Conservation (phyloP, 2,113 vertebrate genomes). For the Rhinoptilus africanus region DNA sequence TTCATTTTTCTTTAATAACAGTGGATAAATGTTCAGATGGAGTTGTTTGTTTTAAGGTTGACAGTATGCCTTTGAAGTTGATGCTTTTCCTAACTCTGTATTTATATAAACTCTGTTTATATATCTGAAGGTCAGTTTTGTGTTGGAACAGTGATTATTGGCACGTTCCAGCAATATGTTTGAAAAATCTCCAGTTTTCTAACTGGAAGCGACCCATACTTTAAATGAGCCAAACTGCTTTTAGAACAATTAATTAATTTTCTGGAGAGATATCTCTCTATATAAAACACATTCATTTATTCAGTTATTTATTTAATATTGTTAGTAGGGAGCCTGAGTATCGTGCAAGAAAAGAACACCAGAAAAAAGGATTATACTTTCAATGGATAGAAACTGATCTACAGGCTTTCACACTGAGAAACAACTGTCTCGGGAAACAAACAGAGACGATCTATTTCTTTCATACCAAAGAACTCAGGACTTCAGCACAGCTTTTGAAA, state of each 20-base stretch:
- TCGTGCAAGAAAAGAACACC: not conserved
- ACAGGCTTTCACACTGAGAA: not conserved
- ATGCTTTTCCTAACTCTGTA: not conserved
- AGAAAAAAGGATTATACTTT: not conserved
- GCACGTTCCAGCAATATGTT: not conserved
- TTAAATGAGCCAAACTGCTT: not conserved
- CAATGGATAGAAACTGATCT: not conserved
- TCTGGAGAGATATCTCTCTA: not conserved
- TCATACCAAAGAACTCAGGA: not conserved
- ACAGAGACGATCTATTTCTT: not conserved
- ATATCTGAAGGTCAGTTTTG: conserved; percentile 17
- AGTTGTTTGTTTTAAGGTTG: not conserved
- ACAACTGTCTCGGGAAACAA: not conserved
- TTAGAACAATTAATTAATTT: not conserved
- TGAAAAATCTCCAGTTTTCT: conserved; percentile 4
- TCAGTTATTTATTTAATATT: not conserved
- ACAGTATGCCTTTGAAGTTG: conserved; percentile 11
- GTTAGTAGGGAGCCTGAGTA: not conserved
- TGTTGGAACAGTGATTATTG: conserved; percentile 12
- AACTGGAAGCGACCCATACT: not conserved
- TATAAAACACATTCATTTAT: not conserved
- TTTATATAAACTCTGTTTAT: conserved; percentile 33
- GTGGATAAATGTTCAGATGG: not conserved
- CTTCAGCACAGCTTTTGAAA: not conserved
- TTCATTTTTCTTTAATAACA: conserved; percentile 35